A percentile compares a stretch with the other conserved stretches of the same genome.
Evolutionary conservation across 2,797 vertebrate genomes (phyloP).

Genomic region (Adelosebastes latens): DNA sequence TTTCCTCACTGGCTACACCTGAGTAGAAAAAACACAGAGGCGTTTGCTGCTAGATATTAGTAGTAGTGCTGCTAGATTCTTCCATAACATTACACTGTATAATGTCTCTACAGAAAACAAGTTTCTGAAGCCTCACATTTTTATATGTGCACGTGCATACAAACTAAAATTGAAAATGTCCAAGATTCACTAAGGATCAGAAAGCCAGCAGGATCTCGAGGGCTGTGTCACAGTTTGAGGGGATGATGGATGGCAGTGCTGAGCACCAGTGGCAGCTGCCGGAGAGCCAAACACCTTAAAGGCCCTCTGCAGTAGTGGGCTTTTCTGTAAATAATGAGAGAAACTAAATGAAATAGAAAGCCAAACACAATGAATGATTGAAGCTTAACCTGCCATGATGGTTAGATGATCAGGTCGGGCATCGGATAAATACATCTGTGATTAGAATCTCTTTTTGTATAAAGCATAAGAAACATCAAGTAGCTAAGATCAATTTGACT

Average conservation of each 20-base stretch:
- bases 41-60: neutral
- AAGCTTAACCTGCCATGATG: neutral
- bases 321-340: neutral
- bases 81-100: neutral
- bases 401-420: neutral
- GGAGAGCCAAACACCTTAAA: neutral
- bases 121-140: neutral
- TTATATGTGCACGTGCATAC: neutral
- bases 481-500: neutral
- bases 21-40: neutral
- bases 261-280: neutral
- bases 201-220: neutral
- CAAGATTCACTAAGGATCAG: neutral
- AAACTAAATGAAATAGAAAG: neutral
- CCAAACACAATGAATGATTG: neutral
- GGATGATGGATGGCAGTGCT: neutral
- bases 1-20: constrained; percentile 8
- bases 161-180: neutral
- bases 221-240: constrained; percentile 16
- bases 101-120: neutral
- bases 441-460: neutral
- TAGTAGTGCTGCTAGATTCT: neutral
- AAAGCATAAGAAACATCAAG: neutral
- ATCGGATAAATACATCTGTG: neutral
- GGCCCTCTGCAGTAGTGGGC: neutral